These are phyloP conservation scores for Punctoribates punctum DNA, from an alignment of 2,888 invertebrate genomes.

Conservation along the genomic window DNA sequence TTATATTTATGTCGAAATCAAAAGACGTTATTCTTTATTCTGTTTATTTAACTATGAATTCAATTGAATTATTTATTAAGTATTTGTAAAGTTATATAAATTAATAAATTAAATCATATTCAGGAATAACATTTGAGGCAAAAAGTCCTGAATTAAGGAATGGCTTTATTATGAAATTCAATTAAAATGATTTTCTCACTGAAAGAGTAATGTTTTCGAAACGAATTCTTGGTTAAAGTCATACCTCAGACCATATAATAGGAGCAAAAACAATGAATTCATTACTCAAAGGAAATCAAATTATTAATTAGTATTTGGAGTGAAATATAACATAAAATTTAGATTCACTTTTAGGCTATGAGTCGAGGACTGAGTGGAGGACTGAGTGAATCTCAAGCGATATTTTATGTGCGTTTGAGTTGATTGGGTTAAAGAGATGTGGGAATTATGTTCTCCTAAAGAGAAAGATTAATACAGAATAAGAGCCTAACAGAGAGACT, in stretches of 20 bases:
- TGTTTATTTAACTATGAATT: not conserved
- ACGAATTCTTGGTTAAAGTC: not conserved
- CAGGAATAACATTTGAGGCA: not conserved
- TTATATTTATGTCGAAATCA: not conserved
- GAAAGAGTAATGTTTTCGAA: not conserved
- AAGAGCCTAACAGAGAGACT: not conserved
- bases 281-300: slow-evolving; percentile 35
- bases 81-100: slow-evolving; percentile 12
- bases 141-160: not conserved
- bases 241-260: not conserved
- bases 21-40: not conserved
- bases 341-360: not conserved
- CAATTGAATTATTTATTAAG: not conserved
- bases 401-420: slow-evolving; percentile 23
- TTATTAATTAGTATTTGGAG: slow-evolving; percentile 36
- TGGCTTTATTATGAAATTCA: slow-evolving; percentile 8
- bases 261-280: slow-evolving; percentile 32
- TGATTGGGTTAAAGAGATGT: slow-evolving; percentile 36
- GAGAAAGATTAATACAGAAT: slow-evolving; percentile 31
- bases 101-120: slow-evolving; percentile 29
- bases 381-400: slow-evolving; percentile 31
- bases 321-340: slow-evolving; percentile 14
- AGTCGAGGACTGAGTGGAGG: not conserved
- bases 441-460: slow-evolving; percentile 31
- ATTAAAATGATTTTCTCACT: not conserved